Evolutionary conservation across 2,113 vertebrate species (phyloP).

Genomic region (Pleuronectes platessa): DNA sequence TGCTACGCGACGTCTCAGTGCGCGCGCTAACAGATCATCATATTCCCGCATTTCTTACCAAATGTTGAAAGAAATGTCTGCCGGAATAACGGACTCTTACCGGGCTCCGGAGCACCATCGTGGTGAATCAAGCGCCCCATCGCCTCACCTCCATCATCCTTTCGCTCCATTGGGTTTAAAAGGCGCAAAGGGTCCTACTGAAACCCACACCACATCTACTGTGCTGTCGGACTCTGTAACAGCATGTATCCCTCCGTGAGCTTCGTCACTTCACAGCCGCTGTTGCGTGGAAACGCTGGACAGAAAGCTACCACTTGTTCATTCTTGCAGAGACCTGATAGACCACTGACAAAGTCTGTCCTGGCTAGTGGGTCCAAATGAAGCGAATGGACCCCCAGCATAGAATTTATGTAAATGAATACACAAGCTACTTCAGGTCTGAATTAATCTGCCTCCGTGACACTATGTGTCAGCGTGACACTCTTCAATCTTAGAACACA

Average conservation of each 20-base stretch:
- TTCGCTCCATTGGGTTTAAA: slow-evolving; percentile 56
- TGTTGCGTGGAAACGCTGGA: slow-evolving; percentile 55
- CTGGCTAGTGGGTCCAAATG: not conserved
- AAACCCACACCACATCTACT: slow-evolving; percentile 9
- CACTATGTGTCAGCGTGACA: not conserved
- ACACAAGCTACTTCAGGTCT: not conserved
- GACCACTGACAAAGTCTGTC: not conserved
- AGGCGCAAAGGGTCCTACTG: not conserved
- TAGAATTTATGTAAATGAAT: not conserved
- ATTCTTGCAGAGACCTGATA: slow-evolving; percentile 4
- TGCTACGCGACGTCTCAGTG: too few relatives aligned
- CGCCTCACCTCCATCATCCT: slow-evolving; percentile 12
- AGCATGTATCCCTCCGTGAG: slow-evolving; percentile 14
- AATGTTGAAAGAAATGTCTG: too few relatives aligned
- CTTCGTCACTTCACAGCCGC: slow-evolving; percentile 24
- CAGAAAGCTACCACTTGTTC: slow-evolving; percentile 22
- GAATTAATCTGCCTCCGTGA: not conserved
- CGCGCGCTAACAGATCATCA: not conserved
- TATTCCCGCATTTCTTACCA: not conserved
- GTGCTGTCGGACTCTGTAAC: not conserved
- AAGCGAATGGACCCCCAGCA: not conserved
- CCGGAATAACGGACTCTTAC: slow-evolving; percentile 53
- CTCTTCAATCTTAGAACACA: not conserved
- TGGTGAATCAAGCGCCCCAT: not conserved
- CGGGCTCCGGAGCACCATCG: slow-evolving; percentile 19